Base-by-base conservation (phyloP, 2,797 vertebrate species). In the Clarias platycephalus region DNA sequence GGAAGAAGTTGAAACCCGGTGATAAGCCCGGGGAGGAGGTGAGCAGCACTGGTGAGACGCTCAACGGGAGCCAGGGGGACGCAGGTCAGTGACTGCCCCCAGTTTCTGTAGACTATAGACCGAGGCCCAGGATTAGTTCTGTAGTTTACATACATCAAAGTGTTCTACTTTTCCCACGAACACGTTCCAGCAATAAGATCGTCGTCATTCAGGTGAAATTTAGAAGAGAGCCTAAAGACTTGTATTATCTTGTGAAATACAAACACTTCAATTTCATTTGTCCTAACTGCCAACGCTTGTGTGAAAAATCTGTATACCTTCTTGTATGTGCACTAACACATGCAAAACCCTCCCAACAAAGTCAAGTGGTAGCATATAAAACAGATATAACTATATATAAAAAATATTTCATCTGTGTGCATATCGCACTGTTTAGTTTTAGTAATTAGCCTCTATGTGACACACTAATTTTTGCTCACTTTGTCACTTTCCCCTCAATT, bases 1-100 rank as follows among this genome's bases (percentile, higher is more conserved):
- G 97, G 88, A 99, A 99, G 97, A 99, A 99, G 97, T 97, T 99
- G 94, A 99, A 99, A 94, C 94, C 95, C 13, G 96, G 96, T 80
- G 97, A 96, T 91, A 97, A 98, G 90, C 94, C 96, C 0, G 91
- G 95, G 18, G 97, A 97, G 93, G 97, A 97, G 91, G 94, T 97
- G 88, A 97, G 96, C 94, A 96, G 95, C 94, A 94, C 94, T 89
- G 93, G 92, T 91, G 93, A 94, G 87, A 92, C 92, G 80, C 93
- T 94, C 92, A 93, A 92, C 89, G 88, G 92, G 88, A 93, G 89
- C 89, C 89, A 90, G 91, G 92, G 93, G 91, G 91, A 90, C 89
- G 88, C 92, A 93, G 94, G 94, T 95, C 91, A 93, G 93, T 94
- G 88, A 85, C 90, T 88, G 92, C 91, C 91, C 86, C 82, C 79